These are phyloP conservation scores for Harpegnathos saltator DNA, from an alignment of 1,140 invertebrate species.

Conservation along the genomic window DNA sequence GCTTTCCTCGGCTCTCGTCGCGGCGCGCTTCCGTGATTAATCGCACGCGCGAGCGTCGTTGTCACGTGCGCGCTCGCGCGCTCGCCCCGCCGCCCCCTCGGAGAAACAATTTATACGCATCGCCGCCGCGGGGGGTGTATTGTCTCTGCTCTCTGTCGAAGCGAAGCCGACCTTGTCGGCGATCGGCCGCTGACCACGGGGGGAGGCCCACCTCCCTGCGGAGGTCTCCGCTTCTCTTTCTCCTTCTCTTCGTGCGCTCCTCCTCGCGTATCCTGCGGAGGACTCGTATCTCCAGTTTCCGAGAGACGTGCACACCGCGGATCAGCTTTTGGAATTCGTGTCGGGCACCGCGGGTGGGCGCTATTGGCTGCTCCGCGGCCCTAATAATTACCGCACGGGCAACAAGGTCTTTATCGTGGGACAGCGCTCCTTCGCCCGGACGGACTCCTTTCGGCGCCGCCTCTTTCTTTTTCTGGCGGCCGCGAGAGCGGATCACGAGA, in stretches of 20 bases:
- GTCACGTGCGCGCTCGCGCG: conserved; percentile 51
- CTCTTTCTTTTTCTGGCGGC: background rate
- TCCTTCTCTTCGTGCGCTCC: conserved; percentile 61
- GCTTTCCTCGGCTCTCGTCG: background rate
- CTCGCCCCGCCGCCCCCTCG: conserved; percentile 36
- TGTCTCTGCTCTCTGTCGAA: conserved; percentile 74
- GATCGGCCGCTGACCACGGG: conserved; percentile 15
- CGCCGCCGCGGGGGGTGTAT: conserved; percentile 75
- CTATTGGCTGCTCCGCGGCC: conserved; percentile 71
- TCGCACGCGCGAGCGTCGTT: conserved; percentile 12
- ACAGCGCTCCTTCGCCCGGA: conserved; percentile 34
- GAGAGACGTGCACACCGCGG: conserved; percentile 78
- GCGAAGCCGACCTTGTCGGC: conserved; percentile 72
- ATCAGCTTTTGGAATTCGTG: conserved; percentile 83
- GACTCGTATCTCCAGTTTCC: conserved; percentile 61
- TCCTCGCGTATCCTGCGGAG: conserved; percentile 4
- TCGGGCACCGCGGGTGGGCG: conserved; percentile 80
- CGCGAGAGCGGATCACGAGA: conserved; percentile 7
- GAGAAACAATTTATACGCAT: conserved; percentile 81
- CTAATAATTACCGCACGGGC: conserved; percentile 81
- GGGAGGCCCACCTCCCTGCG: too few relatives aligned
- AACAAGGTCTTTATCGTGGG: conserved; percentile 74
- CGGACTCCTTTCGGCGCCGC: conserved; percentile 1
- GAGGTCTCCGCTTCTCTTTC: conserved; percentile 28
- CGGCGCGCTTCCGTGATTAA: conserved; percentile 20